These are phyloP conservation scores for Adelges cooleyi DNA, from an alignment of 1,140 invertebrate genomes.

Conservation along the genomic window DNA sequence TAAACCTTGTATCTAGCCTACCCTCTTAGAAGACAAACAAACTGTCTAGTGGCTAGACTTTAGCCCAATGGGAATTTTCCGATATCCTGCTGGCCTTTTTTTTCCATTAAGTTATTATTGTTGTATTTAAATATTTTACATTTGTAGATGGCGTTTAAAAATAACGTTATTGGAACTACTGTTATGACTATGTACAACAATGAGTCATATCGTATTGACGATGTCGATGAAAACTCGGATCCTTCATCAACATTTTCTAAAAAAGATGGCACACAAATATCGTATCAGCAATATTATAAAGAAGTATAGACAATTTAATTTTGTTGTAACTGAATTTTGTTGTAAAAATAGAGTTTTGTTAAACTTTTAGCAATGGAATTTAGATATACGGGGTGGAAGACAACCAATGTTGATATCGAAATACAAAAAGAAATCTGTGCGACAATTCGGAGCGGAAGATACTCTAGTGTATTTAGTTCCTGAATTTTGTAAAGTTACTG, in stretches of 20 bases:
- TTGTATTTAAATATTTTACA: neutral
- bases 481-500: slow-evolving; percentile 69
- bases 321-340: neutral
- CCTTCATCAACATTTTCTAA: slow-evolving; percentile 56
- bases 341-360: neutral
- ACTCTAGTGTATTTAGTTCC: slow-evolving; percentile 58
- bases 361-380: slow-evolving; percentile 28
- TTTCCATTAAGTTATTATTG: neutral
- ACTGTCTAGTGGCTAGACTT: too few species aligned
- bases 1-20: too few species aligned
- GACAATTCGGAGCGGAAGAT: slow-evolving; percentile 46
- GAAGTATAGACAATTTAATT: slow-evolving; percentile 32
- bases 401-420: slow-evolving; percentile 28
- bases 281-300: slow-evolving; percentile 71
- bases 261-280: slow-evolving; percentile 45
- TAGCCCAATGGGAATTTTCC: too few species aligned
- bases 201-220: slow-evolving; percentile 64
- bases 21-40: too few species aligned
- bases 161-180: slow-evolving; percentile 34
- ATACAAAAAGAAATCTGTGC: slow-evolving; percentile 47
- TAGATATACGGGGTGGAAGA: neutral
- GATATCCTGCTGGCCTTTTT: neutral
- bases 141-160: slow-evolving; percentile 24
- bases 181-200: slow-evolving; percentile 79
- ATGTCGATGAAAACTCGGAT: slow-evolving; percentile 60